Percentiles rank a stretch among this genome's conserved stretches.
phyloP scores from a whole-genome alignment of 37 sponge, comb jelly and placozoan species.

The Ephydatia muelleri region DNA sequence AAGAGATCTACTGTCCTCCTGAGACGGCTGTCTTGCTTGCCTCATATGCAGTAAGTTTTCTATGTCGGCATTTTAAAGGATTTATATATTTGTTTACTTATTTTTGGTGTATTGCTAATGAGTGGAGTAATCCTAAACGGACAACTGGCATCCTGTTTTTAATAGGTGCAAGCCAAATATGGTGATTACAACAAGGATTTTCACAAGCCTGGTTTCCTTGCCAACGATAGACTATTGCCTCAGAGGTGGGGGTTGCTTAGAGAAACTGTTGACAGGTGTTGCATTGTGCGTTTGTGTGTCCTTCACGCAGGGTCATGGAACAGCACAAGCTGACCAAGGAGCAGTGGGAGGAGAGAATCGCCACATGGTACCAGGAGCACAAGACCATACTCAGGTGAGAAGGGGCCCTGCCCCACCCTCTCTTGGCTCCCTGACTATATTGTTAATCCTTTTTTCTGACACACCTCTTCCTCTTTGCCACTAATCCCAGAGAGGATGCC shows the following conservation, averaged over 20 bases:
- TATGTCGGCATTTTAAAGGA: neutral
- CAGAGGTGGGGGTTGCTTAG: constrained; percentile 64
- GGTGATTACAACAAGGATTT: constrained; percentile 87
- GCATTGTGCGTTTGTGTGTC: neutral
- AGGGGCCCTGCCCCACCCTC: neutral
- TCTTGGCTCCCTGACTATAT: too few species aligned
- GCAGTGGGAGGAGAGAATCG: constrained; percentile 98
- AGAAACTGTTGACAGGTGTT: too few species aligned
- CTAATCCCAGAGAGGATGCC: constrained; percentile 91
- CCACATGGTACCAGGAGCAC: constrained; percentile 94
- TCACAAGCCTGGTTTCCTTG: constrained; percentile 82
- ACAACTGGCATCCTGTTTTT: neutral
- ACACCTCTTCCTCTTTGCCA: too few species aligned
- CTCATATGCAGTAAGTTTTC: constrained; percentile 91
- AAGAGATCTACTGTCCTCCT: constrained; percentile 93
- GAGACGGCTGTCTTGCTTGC: constrained; percentile 91
- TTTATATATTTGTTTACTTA: neutral
- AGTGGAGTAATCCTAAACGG: too few species aligned
- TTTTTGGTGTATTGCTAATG: neutral
- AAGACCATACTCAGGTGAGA: constrained; percentile 87
- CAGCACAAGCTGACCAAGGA: constrained; percentile 89
- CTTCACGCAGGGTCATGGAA: constrained; percentile 72
- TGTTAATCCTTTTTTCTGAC: too few species aligned
- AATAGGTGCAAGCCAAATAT: constrained; percentile 91
- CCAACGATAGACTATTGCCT: constrained; percentile 86